Evolutionary conservation across 2,113 vertebrate species (phyloP).

Genomic region (Zapus hudsonius): DNA sequence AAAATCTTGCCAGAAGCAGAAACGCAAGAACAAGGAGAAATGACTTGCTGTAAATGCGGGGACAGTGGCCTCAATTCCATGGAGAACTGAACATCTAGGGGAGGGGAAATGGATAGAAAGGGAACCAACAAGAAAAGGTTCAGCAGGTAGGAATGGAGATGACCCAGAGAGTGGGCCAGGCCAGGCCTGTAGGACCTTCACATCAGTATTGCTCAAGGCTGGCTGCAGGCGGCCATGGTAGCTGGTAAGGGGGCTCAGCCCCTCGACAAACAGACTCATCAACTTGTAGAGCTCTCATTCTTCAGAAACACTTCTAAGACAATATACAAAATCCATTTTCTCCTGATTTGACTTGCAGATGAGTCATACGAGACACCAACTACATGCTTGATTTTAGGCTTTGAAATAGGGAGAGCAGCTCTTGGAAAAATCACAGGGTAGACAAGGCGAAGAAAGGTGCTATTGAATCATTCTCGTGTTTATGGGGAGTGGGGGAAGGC

Average conservation of each 20-base stretch:
- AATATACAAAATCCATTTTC: slow-evolving; percentile 68
- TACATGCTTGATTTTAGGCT: slow-evolving; percentile 73
- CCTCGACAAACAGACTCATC: slow-evolving; percentile 55
- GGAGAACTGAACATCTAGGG: background rate
- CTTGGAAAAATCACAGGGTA: slow-evolving; percentile 76
- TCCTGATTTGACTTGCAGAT: slow-evolving; percentile 61
- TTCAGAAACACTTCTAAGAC: slow-evolving; percentile 68
- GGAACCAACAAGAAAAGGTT: background rate
- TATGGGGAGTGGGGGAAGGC: slow-evolving; percentile 34
- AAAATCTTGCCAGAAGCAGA: slow-evolving; percentile 7
- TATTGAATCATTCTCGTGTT: slow-evolving; percentile 70
- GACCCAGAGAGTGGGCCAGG: background rate
- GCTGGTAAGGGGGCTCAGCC: slow-evolving; percentile 6
- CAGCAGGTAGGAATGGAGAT: background rate
- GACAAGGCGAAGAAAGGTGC: slow-evolving; percentile 64
- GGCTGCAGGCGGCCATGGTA: background rate
- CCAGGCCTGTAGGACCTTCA: background rate
- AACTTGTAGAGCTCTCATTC: slow-evolving; percentile 30
- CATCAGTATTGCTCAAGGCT: background rate
- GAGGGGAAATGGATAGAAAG: background rate
- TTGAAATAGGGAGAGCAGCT: slow-evolving; percentile 65
- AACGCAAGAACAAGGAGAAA: slow-evolving; percentile 2
- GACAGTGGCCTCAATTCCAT: background rate
- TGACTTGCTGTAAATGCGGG: background rate
- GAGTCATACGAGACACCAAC: slow-evolving; percentile 62